These are phyloP conservation scores for Lithophane ornitopus DNA, from an alignment of 2,888 invertebrate genomes.

Conservation along the genomic window DNA sequence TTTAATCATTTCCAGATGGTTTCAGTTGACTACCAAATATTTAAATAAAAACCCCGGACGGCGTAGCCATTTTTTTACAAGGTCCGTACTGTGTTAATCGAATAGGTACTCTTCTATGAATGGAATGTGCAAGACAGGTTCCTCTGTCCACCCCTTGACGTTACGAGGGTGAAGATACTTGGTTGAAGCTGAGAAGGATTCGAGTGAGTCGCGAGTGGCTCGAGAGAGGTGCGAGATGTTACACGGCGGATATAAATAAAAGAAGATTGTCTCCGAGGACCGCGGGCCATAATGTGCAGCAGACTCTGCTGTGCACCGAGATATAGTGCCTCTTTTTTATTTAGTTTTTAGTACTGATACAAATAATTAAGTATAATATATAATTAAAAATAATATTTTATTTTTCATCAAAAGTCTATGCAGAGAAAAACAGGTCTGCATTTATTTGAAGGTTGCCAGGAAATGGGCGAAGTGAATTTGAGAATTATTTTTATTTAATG, in stretches of 20 bases:
- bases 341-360: background rate
- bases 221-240: constrained; percentile 81
- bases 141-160: constrained; percentile 18
- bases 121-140: constrained; percentile 32
- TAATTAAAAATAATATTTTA: background rate
- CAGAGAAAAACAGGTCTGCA: background rate
- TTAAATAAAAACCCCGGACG: background rate
- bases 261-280: constrained; percentile 84
- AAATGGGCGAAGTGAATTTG: background rate
- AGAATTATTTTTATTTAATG: background rate
- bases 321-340: constrained; percentile 17
- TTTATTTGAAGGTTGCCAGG: background rate
- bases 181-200: constrained; percentile 59
- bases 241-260: constrained; percentile 86
- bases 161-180: constrained; percentile 48
- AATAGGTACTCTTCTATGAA: constrained; percentile 11
- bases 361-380: no score
- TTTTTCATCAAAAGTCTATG: background rate
- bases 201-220: constrained; percentile 68
- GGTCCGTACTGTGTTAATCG: constrained; percentile 12
- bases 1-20: background rate
- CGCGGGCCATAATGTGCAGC: constrained; percentile 80
- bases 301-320: constrained; percentile 64
- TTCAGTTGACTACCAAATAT: background rate
- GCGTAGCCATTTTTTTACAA: background rate